Percentiles rank a stretch among this genome's conserved stretches.
These are phyloP conservation scores for Blastobasis lacticolella DNA, from an alignment of 2,888 invertebrate genomes.

Conservation along the genomic window DNA sequence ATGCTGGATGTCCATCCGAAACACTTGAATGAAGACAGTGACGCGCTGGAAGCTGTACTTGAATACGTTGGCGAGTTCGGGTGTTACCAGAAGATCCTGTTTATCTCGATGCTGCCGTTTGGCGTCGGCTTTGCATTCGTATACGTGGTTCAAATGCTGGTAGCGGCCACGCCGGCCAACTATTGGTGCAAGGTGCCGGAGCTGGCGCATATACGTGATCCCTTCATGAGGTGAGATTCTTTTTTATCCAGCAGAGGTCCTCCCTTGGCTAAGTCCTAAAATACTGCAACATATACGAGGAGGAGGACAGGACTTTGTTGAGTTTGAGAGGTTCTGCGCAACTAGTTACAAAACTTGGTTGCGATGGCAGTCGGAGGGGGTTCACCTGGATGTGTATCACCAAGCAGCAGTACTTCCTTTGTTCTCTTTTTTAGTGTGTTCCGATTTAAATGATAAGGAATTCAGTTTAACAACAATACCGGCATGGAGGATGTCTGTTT, in stretches of 20 bases:
- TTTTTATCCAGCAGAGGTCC: background rate
- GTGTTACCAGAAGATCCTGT: background rate
- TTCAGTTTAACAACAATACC: no score
- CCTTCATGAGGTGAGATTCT: constrained; percentile 6
- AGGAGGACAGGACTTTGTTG: no score
- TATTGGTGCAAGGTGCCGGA: constrained; percentile 59
- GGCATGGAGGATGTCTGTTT: no score
- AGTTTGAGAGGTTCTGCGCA: no score
- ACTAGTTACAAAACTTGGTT: no score
- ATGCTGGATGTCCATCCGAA: no score
- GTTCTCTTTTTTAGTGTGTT: no score
- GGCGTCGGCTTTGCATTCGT: background rate
- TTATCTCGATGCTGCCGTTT: background rate
- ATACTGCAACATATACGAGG: no score
- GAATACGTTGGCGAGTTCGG: background rate
- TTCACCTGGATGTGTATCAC: no score
- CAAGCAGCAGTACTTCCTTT: no score
- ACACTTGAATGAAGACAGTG: background rate
- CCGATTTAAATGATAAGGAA: no score
- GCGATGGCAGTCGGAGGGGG: no score
- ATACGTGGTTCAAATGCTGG: constrained; percentile 55
- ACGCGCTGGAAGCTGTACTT: background rate
- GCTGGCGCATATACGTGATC: constrained; percentile 34
- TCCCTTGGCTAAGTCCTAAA: background rate
- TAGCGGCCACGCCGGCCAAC: constrained; percentile 48